Evolutionary conservation across 2,888 invertebrate species (phyloP).

Genomic region (Polydrusus tereticollis): DNA sequence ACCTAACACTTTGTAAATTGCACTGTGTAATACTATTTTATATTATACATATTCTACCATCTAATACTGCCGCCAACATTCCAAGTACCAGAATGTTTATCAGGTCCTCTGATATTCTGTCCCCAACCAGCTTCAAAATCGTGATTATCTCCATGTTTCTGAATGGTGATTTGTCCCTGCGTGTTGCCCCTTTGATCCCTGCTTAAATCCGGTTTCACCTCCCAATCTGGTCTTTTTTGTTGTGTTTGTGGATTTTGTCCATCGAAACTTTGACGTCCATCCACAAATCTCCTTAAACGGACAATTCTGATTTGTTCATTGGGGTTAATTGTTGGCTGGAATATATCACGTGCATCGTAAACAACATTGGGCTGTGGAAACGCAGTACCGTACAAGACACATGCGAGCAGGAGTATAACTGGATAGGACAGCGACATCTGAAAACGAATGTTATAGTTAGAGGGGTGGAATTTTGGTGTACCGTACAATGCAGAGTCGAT

Average conservation of each 20-base stretch:
- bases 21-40: neutral
- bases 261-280: slow-evolving; percentile 17
- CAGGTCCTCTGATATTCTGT: slow-evolving; percentile 46
- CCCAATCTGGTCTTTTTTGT: slow-evolving; percentile 28
- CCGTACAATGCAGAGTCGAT: too few species aligned
- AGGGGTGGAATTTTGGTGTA: too few species aligned
- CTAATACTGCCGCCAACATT: slow-evolving; percentile 47
- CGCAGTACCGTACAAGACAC: neutral
- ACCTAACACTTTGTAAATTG: too few species aligned
- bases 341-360: neutral
- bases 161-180: slow-evolving; percentile 32
- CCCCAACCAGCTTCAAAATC: slow-evolving; percentile 48
- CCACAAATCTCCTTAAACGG: slow-evolving; percentile 27
- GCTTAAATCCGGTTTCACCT: slow-evolving; percentile 40
- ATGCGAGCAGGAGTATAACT: neutral
- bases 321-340: neutral
- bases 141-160: slow-evolving; percentile 48
- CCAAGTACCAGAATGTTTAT: slow-evolving; percentile 49
- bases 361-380: slow-evolving; percentile 2
- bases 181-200: slow-evolving; percentile 47
- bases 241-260: slow-evolving; percentile 1
- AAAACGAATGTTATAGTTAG: neutral
- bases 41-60: slow-evolving; percentile 22
- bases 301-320: too few species aligned
- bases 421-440: slow-evolving; percentile 17